Evolutionary conservation across 35 echinoderm and acorn worm genomes (phyloP).

Genomic region (Lytechinus variegatus): DNA sequence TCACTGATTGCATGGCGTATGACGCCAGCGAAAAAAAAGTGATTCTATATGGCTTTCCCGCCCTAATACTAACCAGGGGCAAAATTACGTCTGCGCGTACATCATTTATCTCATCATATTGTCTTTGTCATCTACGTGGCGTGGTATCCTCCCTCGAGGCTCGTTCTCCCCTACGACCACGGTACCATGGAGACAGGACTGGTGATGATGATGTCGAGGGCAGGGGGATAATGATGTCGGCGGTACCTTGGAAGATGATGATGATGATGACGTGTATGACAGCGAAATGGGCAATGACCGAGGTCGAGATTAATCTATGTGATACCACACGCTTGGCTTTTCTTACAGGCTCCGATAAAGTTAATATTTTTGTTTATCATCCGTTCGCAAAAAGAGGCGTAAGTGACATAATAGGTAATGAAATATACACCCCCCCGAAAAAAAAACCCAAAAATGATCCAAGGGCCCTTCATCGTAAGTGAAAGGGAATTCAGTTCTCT

Average conservation of each 20-base stretch:
- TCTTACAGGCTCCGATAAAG: no score
- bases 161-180: not conserved
- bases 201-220: not conserved
- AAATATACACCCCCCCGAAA: no score
- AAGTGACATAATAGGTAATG: no score
- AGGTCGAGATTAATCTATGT: not conserved
- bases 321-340: no score
- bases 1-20: not conserved
- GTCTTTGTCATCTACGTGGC: not conserved
- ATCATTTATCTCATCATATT: not conserved
- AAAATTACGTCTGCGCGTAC: not conserved
- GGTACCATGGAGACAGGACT: not conserved
- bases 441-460: no score
- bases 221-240: not conserved
- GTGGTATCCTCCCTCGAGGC: not conserved
- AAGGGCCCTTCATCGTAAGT: no score
- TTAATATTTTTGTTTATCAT: no score
- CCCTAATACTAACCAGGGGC: conserved; percentile 7
- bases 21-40: not conserved
- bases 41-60: not conserved
- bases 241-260: not conserved
- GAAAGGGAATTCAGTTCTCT: no score
- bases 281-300: no score
- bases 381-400: no score
- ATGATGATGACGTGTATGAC: not conserved